Evolutionary conservation across 2,797 vertebrate genomes (phyloP).

Genomic region (Sciurus vulgaris): DNA sequence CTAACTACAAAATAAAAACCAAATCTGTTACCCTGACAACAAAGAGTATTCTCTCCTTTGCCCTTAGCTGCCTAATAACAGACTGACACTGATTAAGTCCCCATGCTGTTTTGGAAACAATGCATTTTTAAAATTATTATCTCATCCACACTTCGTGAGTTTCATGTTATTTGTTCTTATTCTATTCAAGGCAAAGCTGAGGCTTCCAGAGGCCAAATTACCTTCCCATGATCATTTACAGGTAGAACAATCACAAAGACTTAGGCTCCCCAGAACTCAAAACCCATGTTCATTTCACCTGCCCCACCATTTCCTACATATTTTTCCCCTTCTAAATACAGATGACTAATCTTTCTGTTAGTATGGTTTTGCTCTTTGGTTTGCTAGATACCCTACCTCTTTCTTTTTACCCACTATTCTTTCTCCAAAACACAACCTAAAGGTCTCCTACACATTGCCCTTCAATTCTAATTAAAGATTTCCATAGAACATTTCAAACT

Average conservation of each 20-base stretch:
- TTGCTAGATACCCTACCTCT: not conserved
- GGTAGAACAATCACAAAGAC: not conserved
- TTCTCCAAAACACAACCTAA: not conserved
- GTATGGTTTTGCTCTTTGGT: not conserved
- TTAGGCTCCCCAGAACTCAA: not conserved
- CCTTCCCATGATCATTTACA: not conserved
- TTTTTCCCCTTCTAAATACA: not conserved
- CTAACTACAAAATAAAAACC: not conserved
- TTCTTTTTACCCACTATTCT: not conserved
- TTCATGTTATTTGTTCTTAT: not conserved
- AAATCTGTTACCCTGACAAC: not conserved
- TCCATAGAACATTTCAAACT: not conserved
- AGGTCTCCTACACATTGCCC: not conserved
- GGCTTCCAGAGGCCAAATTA: not conserved
- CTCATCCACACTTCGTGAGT: not conserved
- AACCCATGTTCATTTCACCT: not conserved
- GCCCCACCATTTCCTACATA: rapidly evolving
- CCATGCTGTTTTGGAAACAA: not conserved
- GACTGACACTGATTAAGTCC: not conserved
- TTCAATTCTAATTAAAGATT: not conserved
- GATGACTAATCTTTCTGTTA: not conserved
- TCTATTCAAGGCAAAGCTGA: not conserved
- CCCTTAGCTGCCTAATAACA: not conserved
- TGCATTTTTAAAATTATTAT: not conserved
- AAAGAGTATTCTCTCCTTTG: not conserved